A percentile compares a stretch with the other conserved stretches of the same genome.
Conservation (phyloP, 2,797 vertebrate genomes). For the Odontamblyopus rebecca region DNA sequence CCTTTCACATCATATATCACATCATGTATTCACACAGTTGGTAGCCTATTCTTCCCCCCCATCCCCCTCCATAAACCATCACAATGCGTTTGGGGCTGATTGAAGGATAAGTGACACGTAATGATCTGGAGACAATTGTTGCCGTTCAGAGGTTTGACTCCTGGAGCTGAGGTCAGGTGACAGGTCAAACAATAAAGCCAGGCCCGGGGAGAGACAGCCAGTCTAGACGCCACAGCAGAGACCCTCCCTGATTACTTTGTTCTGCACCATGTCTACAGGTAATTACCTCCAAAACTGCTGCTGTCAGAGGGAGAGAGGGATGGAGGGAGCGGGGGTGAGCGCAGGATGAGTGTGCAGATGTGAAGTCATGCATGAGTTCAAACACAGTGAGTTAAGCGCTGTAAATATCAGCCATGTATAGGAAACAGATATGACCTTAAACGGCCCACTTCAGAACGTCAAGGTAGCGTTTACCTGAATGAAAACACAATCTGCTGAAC, state of each 20-base stretch:
- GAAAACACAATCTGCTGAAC: not conserved
- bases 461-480: not conserved
- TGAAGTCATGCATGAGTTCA: conserved; percentile 10
- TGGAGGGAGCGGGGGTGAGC: not conserved
- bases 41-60: no score
- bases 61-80: not conserved
- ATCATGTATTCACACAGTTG: no score
- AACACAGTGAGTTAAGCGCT: not conserved
- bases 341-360: conserved; percentile 1
- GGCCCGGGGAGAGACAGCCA: conserved; percentile 70
- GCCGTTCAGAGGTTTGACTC: conserved; percentile 50
- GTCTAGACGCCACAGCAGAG: conserved; percentile 79
- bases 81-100: conserved; percentile 10
- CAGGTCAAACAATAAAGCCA: conserved; percentile 68
- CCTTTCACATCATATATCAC: no score
- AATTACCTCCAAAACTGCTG: conserved; percentile 75
- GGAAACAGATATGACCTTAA: conserved; percentile 27
- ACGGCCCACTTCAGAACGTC: not conserved
- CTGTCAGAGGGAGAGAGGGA: conserved; percentile 42
- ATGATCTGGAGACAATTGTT: conserved; percentile 47
- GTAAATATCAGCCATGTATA: conserved; percentile 26
- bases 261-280: conserved; percentile 78
- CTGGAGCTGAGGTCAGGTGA: conserved; percentile 55
- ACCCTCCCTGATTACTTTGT: conserved; percentile 79
- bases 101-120: conserved; percentile 43